Evolutionary conservation across 1,140 invertebrate genomes (phyloP).

Genomic region (Drosophila equinoxialis): DNA sequence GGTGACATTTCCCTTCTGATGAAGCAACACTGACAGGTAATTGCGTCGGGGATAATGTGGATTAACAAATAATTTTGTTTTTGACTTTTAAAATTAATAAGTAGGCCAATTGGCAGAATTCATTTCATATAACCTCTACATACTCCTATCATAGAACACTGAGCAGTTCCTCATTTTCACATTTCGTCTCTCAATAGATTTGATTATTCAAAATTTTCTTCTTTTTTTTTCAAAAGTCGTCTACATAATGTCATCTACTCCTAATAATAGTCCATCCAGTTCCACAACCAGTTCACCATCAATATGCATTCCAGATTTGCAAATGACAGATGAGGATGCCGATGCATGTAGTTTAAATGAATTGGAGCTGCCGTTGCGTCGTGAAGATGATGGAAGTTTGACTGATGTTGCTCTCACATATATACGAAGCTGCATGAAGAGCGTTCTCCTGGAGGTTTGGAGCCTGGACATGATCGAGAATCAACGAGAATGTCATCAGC

Average conservation of each 20-base stretch:
- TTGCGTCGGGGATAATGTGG: no score
- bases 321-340: neutral
- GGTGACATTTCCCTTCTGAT: no score
- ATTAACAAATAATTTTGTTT: no score
- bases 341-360: neutral
- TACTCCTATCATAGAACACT: neutral
- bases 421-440: constrained; percentile 32
- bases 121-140: neutral
- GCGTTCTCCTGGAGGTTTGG: constrained; percentile 31
- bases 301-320: neutral
- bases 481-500: constrained; percentile 28
- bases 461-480: constrained; percentile 32
- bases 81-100: no score
- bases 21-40: no score
- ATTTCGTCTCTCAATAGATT: neutral
- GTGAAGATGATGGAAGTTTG: constrained; percentile 35
- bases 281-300: neutral
- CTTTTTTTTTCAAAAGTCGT: neutral
- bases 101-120: neutral
- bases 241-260: neutral
- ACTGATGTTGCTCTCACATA: constrained; percentile 15
- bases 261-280: neutral
- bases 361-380: constrained; percentile 10
- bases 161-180: neutral
- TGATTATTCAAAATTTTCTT: neutral